Evolutionary conservation across 1,140 invertebrate genomes (phyloP).

Genomic region (Drosophila malerkotliana): DNA sequence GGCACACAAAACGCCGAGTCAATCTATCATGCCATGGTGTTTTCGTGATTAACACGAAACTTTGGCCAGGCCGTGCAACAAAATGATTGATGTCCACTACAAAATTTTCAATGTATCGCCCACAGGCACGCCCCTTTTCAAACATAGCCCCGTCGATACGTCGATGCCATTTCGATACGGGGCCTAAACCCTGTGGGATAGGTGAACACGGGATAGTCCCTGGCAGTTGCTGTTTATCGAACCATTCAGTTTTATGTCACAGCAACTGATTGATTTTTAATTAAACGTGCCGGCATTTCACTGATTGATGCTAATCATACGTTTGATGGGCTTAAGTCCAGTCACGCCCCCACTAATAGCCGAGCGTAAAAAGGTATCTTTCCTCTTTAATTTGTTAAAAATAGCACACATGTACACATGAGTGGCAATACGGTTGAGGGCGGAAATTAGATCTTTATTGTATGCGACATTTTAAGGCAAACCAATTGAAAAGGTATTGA

Average conservation of each 20-base stretch:
- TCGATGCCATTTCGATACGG: slow-evolving; percentile 8
- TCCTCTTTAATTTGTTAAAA: slow-evolving; percentile 36
- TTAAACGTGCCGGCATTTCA: slow-evolving; percentile 53
- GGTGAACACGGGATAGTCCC: not conserved
- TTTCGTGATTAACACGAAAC: slow-evolving; percentile 43
- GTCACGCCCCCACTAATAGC: slow-evolving; percentile 28
- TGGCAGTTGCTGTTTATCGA: slow-evolving; percentile 21
- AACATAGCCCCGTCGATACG: not conserved
- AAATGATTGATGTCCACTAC: slow-evolving; percentile 54
- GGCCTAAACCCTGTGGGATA: slow-evolving; percentile 10
- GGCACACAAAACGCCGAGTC: slow-evolving; percentile 27
- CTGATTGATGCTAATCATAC: slow-evolving; percentile 72
- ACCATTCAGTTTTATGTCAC: slow-evolving; percentile 58
- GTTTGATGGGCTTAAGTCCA: slow-evolving; percentile 29
- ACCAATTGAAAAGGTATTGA: slow-evolving; percentile 48
- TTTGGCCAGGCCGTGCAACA: slow-evolving; percentile 28
- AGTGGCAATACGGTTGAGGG: slow-evolving; percentile 1
- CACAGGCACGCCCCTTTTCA: slow-evolving; percentile 10
- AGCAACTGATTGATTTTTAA: slow-evolving; percentile 75
- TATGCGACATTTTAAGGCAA: slow-evolving; percentile 29
- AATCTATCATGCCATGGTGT: slow-evolving; percentile 44
- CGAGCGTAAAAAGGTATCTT: slow-evolving; percentile 3
- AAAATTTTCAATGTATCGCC: slow-evolving; percentile 41
- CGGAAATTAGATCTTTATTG: slow-evolving; percentile 68
- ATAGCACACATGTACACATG: slow-evolving; percentile 4